phyloP scores from a whole-genome alignment of 2,888 invertebrate genomes.

The Hipparchia sbordonii region DNA sequence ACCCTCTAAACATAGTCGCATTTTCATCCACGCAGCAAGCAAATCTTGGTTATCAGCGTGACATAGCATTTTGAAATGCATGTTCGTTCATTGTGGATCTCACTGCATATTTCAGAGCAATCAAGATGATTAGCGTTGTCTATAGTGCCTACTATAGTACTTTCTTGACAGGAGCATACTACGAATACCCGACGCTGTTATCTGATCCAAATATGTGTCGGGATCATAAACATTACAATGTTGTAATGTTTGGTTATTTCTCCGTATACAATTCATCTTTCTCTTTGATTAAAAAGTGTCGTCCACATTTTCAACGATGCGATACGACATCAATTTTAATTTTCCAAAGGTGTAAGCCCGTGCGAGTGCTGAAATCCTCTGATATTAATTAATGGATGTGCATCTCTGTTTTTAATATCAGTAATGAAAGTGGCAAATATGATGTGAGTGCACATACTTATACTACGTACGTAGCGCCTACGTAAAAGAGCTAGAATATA shows the following conservation, averaged over 20 bases:
- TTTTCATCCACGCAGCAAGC: too few relatives aligned
- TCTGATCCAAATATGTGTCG: not conserved
- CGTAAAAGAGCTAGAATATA: conserved; percentile 24
- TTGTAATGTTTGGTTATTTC: not conserved
- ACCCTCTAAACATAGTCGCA: too few relatives aligned
- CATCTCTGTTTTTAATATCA: conserved; percentile 75
- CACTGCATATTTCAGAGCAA: too few relatives aligned
- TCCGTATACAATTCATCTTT: not conserved
- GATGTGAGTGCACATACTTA: conserved; percentile 52
- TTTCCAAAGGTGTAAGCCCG: conserved; percentile 25
- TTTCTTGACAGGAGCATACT: not conserved
- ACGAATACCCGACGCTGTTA: not conserved
- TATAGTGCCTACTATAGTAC: too few relatives aligned
- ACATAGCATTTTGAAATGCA: too few relatives aligned
- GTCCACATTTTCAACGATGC: conserved; percentile 9
- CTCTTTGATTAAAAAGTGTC: conserved; percentile 10
- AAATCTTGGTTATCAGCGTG: too few relatives aligned
- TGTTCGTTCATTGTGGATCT: too few relatives aligned
- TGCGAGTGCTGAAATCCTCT: conserved; percentile 17
- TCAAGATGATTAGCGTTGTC: too few relatives aligned
- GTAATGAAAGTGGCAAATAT: conserved; percentile 79
- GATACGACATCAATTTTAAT: conserved; percentile 27
- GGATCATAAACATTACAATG: not conserved
- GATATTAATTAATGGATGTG: conserved; percentile 60
- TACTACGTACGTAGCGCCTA: conserved; percentile 54